A percentile compares a stretch with the other conserved stretches of the same genome.
These are phyloP conservation scores for Pterophyllum scalare DNA, from an alignment of 2,113 vertebrate genomes.

Conservation along the genomic window DNA sequence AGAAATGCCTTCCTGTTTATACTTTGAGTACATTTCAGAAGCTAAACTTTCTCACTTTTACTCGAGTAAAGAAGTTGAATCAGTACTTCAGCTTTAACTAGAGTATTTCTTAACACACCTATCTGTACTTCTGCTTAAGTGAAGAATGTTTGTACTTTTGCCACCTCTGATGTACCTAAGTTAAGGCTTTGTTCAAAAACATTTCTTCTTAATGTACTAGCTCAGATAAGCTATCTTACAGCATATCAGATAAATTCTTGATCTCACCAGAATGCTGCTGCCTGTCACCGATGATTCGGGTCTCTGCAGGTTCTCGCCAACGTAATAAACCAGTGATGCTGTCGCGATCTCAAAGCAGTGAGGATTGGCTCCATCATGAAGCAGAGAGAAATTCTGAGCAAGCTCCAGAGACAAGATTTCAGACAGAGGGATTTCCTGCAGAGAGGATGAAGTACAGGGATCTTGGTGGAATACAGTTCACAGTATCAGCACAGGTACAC, in stretches of 20 bases:
- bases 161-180: background rate
- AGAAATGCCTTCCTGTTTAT: background rate
- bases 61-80: background rate
- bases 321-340: slow-evolving; percentile 89
- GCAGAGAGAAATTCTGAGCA: slow-evolving; percentile 86
- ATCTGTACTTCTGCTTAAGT: background rate
- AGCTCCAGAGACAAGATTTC: slow-evolving; percentile 94
- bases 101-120: background rate
- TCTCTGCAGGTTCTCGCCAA: slow-evolving; percentile 88
- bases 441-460: background rate
- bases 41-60: background rate
- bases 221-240: background rate
- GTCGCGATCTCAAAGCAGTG: slow-evolving; percentile 98
- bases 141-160: background rate
- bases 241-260: background rate
- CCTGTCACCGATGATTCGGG: slow-evolving; percentile 24
- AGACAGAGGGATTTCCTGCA: slow-evolving; percentile 95
- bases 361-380: slow-evolving; percentile 87
- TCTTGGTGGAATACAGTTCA: slow-evolving; percentile 3
- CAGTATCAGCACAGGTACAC: background rate
- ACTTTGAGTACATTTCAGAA: background rate
- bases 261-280: slow-evolving; percentile 62
- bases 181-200: background rate
- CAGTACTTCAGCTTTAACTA: background rate
- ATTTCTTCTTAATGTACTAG: background rate